Evolutionary conservation across 2,797 vertebrate species (phyloP), one percentile per base, ranked within the genome.

Genomic region (Pseudochirops corinnae): DNA sequence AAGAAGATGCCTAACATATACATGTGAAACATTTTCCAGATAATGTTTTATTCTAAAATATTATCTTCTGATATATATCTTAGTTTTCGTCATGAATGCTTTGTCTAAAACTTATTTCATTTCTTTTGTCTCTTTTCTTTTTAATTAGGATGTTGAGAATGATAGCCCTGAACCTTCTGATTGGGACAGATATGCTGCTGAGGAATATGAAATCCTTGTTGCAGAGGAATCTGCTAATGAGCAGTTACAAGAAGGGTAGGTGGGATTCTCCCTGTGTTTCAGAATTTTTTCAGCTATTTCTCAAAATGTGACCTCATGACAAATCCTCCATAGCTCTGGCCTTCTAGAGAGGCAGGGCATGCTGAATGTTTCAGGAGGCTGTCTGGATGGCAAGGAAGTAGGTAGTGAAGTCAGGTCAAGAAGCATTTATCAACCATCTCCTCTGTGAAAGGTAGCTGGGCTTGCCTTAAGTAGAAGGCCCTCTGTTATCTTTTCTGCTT

Each of bases 151-250:
- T 97, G 92, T 99, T 95, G 99, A 99, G 87, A 99, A 99, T 46
- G 99, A 99, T 26, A 98, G 99, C 98, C 99, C 99, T 1, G 99
- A 99, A 97, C 99, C 99, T 21, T 99, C 99, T 0, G 99, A 99
- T 97, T 99, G 99, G 99, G 99, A 99, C 98, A 99, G 99, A 98
- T 99, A 99, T 2, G 99, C 99, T 91, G 99, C 99, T 9, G 99
- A 99, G 95, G 99, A 99, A 97, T 99, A 99, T 1, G 99, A 99
- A 98, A 99, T 99, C 90, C 99, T 99, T 94, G 99, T 99, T 96
- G 99, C 99, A 0, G 99, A 99, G 97, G 99, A 99, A 98, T 99
- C 99, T 0, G 99, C 99, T 93, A 99, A 99, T 0, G 99, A 99
- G 39, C 99, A 99, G 97, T 98, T 99, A 92, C 99, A 99, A 31